These are phyloP conservation scores for Monochamus alternatus DNA, from an alignment of 2,888 invertebrate genomes.

Conservation along the genomic window DNA sequence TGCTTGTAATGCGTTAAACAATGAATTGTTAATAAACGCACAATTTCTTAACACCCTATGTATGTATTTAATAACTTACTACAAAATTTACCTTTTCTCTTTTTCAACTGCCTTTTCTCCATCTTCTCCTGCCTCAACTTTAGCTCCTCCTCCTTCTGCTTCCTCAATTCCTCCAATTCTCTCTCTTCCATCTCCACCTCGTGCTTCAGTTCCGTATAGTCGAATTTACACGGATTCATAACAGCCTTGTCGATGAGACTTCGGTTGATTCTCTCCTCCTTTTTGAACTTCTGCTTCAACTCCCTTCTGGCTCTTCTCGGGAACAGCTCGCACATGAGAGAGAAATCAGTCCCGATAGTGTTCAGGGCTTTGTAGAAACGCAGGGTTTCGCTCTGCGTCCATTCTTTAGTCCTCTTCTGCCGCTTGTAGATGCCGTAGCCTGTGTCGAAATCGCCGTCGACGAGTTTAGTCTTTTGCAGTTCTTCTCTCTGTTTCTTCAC, in stretches of 20 bases:
- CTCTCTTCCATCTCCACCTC: constrained; percentile 74
- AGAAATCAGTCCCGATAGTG: constrained; percentile 93
- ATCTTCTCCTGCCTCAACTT: constrained; percentile 36
- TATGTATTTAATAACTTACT: too few relatives aligned
- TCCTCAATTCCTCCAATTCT: constrained; percentile 60
- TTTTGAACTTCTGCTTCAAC: constrained; percentile 93
- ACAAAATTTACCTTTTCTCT: constrained; percentile 42
- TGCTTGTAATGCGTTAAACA: too few relatives aligned
- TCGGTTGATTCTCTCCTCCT: constrained; percentile 88
- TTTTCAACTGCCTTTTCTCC: constrained; percentile 33
- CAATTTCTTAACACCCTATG: too few relatives aligned
- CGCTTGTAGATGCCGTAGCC: constrained; percentile 79
- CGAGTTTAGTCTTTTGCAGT: constrained; percentile 77
- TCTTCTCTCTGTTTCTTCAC: constrained; percentile 77
- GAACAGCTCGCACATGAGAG: constrained; percentile 89
- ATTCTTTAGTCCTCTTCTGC: constrained; percentile 80
- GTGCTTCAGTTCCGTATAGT: constrained; percentile 76
- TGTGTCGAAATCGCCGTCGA: constrained; percentile 76
- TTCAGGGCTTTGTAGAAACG: constrained; percentile 93
- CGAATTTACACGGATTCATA: constrained; percentile 79
- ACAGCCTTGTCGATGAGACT: constrained; percentile 84
- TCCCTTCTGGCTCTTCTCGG: constrained; percentile 84
- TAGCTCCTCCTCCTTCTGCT: constrained; percentile 50
- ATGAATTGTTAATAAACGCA: too few relatives aligned
- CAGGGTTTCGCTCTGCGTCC: constrained; percentile 86